Conservation (phyloP, 2,113 vertebrate genomes). For the Nyctibius bracteatus region DNA sequence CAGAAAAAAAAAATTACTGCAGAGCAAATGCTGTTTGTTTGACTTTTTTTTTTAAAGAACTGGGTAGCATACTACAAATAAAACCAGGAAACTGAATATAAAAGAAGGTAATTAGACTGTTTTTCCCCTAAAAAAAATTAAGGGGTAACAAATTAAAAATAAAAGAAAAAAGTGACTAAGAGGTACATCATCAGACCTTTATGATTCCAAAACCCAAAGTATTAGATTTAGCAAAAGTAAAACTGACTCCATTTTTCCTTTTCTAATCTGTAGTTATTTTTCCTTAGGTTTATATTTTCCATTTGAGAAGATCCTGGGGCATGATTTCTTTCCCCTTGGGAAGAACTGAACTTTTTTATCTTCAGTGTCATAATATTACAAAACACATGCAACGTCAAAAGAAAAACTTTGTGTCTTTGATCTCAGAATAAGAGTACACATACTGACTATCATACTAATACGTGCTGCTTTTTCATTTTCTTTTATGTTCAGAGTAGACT, state of each 20-base stretch:
- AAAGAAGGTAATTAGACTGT: not conserved
- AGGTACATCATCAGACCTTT: not conserved
- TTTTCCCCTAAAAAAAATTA: not conserved
- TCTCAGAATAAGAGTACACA: not conserved
- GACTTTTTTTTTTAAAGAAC: not conserved
- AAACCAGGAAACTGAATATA: not conserved
- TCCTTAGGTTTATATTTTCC: not conserved
- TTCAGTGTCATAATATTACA: not conserved
- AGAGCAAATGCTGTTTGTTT: not conserved
- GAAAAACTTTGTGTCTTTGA: not conserved
- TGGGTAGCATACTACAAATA: not conserved
- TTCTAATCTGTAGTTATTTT: not conserved
- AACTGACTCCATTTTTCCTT: not conserved
- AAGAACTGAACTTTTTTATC: not conserved
- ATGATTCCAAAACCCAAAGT: not conserved
- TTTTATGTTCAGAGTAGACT: not conserved
- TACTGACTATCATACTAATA: not conserved
- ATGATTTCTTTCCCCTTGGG: not conserved
- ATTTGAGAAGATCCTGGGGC: not conserved
- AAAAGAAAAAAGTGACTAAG: not conserved
- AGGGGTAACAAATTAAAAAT: not conserved
- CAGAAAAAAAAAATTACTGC: not conserved
- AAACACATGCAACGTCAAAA: not conserved
- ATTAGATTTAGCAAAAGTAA: not conserved
- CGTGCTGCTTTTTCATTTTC: not conserved